Base-by-base conservation (phyloP, 2,888 invertebrate species). In the Dynastes tityus region DNA sequence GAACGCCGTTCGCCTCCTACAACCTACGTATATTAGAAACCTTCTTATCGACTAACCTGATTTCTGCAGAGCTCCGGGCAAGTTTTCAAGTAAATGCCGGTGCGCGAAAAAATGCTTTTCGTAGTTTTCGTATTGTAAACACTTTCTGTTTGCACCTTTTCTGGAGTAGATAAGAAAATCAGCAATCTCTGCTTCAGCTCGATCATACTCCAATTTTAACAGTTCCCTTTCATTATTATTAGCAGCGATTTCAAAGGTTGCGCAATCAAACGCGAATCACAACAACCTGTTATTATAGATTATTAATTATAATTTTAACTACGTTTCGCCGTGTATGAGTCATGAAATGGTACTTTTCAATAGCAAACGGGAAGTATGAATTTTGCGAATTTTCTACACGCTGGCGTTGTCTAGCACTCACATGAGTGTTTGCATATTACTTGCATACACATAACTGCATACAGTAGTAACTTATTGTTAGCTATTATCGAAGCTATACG, bases 1-100 rank as follows among this genome's bases (percentile, higher is more conserved):
- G 32, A 32, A 63, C 68, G 83, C 55, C 55, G 84, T 84, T 85
- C 84, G 84, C 83, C 82, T 85, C 85, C 83, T 82, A 81, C 84
- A 82, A 83, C 82, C 82, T 84, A 81, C 82, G 84, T 83, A 86
- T 82, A 83, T 86, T 86, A 85, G 85, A 85, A 85, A 84, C 84
- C 84, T 84, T 84, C 85, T 85, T 85, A 86, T 86, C 85, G 85
- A 85, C 85, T 85, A 86, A 85, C 85, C 86, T 84, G 84, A 83
- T 86, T 86, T 85, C 83, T 82, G 84, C 6, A 55, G 78, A 75
- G 80, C 82, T 83, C 83, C 83, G 78, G 80, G 81, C 83, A 49
- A 76, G 68, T 81, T 80, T 80, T 81, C 81, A 76, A 81, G 80
- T 82, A 82, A 84, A 85, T 82, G 67, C 61, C 61, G 61, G 45